A percentile compares a stretch with the other conserved stretches of the same genome.
Evolutionary conservation across 2,113 vertebrate species (phyloP).

Genomic region (Collichthys lucidus): DNA sequence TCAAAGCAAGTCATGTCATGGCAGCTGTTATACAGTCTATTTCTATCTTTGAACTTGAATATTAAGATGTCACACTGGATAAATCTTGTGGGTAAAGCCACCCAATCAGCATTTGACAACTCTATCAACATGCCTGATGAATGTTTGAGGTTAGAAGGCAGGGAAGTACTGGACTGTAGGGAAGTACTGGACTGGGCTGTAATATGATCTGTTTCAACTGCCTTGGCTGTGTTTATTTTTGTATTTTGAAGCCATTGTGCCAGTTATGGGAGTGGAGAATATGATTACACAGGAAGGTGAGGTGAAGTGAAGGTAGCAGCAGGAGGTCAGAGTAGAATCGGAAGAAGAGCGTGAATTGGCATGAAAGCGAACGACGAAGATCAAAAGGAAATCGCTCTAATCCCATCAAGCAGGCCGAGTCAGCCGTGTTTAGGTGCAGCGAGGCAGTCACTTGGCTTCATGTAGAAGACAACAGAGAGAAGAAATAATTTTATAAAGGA

Average conservation of each 20-base stretch:
- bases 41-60: not conserved
- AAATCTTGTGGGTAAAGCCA: conserved; percentile 12
- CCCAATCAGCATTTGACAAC: conserved; percentile 6
- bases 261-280: conserved; percentile 1
- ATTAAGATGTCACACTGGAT: not conserved
- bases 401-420: conserved; percentile 57
- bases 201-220: not conserved
- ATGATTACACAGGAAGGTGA: conserved; percentile 38
- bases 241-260: not conserved
- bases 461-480: not conserved
- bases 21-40: not conserved
- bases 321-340: conserved; percentile 28
- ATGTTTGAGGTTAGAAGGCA: not conserved
- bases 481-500: not conserved
- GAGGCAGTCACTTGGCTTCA: conserved; percentile 35
- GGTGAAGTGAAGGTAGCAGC: conserved; percentile 50
- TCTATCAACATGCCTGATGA: no score
- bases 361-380: conserved; percentile 63
- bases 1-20: not conserved
- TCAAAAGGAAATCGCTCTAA: conserved; percentile 73
- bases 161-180: not conserved
- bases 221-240: not conserved
- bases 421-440: conserved; percentile 54
- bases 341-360: conserved; percentile 47
- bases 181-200: not conserved